phyloP scores from a whole-genome alignment of 2,113 vertebrate species.

The Alligator mississippiensis region DNA sequence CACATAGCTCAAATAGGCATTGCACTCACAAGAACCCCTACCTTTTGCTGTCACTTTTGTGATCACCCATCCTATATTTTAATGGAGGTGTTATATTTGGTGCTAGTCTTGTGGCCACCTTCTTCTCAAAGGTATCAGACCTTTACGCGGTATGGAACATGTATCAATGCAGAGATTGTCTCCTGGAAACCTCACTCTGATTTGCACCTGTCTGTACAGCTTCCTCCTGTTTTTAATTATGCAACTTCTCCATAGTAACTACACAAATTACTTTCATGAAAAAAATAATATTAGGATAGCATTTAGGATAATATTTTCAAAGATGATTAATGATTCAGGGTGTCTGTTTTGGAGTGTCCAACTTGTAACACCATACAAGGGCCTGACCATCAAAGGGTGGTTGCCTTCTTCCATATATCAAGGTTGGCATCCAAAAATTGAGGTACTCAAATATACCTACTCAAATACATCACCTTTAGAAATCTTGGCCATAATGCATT shows the following conservation, averaged over 20 bases:
- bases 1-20: constrained; percentile 34
- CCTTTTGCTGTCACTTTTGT: constrained; percentile 27
- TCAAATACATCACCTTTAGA: constrained; percentile 1
- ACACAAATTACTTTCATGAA: constrained; percentile 35
- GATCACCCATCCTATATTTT: constrained; percentile 41
- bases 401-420: not conserved
- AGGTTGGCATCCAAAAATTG: constrained; percentile 1
- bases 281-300: constrained; percentile 5
- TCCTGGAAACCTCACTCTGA: constrained; percentile 2
- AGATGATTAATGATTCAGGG: constrained; percentile 16
- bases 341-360: not conserved
- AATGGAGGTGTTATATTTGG: constrained; percentile 40
- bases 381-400: not conserved
- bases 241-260: constrained; percentile 31
- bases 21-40: constrained; percentile 44
- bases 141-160: constrained; percentile 2
- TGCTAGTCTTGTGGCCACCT: constrained; percentile 10
- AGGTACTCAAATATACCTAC: constrained; percentile 20
- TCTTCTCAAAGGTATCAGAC: constrained; percentile 60
- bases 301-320: not conserved
- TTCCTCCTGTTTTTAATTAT: constrained; percentile 26
- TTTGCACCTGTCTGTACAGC: not conserved
- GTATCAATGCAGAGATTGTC: not conserved
- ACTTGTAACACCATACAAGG: constrained; percentile 32
- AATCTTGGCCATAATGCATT: not conserved